Conservation (phyloP, 2,888 invertebrate genomes). For the Eristalinus sepulchralis region DNA sequence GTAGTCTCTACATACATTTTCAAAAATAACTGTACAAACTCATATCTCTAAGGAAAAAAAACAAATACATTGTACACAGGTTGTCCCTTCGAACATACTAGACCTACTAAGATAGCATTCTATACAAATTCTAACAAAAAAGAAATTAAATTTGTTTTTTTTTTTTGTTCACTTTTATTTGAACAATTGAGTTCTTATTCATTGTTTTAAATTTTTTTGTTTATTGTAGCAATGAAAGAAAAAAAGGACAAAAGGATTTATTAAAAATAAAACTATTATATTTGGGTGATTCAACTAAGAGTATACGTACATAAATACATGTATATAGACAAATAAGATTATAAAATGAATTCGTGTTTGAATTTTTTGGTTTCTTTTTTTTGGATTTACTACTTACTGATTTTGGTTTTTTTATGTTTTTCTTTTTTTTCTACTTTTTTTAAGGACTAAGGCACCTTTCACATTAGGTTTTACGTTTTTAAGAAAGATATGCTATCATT, state of each 20-base stretch:
- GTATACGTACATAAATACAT: background rate
- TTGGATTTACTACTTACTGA: slow-evolving; percentile 2
- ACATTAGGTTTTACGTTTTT: slow-evolving; percentile 18
- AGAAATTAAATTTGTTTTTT: slow-evolving; percentile 3
- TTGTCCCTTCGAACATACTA: slow-evolving; percentile 34
- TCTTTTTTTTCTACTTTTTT: slow-evolving; percentile 16
- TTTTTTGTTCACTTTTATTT: background rate
- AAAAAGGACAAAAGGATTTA: background rate
- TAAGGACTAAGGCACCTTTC: slow-evolving; percentile 42
- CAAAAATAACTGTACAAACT: slow-evolving; percentile 52
- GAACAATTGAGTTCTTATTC: background rate
- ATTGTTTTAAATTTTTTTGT: background rate
- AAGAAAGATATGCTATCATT: background rate
- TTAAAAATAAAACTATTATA: slow-evolving; percentile 4
- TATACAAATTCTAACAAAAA: slow-evolving; percentile 31
- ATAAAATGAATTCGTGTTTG: background rate
- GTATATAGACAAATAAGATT: background rate
- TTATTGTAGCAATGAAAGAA: background rate
- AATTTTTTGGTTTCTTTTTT: slow-evolving; percentile 6
- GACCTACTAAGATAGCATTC: slow-evolving; percentile 38
- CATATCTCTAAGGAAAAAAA: slow-evolving; percentile 46
- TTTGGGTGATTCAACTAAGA: background rate
- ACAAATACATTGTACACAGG: slow-evolving; percentile 28
- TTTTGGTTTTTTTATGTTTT: background rate
- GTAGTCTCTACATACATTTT: slow-evolving; percentile 28